Conservation (phyloP, 2,113 vertebrate genomes). For the Sialia sialis region DNA sequence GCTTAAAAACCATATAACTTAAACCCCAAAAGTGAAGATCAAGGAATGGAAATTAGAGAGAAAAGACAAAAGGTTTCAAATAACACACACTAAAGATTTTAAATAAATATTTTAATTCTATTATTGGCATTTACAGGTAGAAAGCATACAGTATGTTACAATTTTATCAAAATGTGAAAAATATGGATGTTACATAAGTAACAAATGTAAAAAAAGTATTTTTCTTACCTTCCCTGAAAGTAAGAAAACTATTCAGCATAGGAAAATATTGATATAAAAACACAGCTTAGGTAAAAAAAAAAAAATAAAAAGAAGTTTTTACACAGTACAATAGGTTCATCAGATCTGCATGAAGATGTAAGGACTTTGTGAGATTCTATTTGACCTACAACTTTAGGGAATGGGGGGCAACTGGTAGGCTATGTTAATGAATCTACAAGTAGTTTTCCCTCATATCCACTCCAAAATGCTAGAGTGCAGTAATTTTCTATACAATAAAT, state of each 20-base stretch:
- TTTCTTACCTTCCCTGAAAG: slow-evolving; percentile 99
- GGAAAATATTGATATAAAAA: slow-evolving; percentile 97
- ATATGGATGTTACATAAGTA: slow-evolving; percentile 99
- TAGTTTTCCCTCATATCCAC: slow-evolving; percentile 60
- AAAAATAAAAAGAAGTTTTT: slow-evolving; percentile 73
- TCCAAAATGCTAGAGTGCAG: slow-evolving; percentile 67
- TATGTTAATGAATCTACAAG: slow-evolving; percentile 55
- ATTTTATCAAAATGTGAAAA: slow-evolving; percentile 99
- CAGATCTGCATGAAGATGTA: slow-evolving; percentile 76
- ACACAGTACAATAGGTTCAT: slow-evolving; percentile 87
- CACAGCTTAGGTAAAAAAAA: slow-evolving; percentile 83
- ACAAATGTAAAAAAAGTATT: slow-evolving; percentile 97
- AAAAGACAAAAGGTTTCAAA: not conserved
- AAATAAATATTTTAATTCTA: slow-evolving; percentile 99
- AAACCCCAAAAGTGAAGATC: not conserved
- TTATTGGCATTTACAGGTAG: slow-evolving; percentile 99
- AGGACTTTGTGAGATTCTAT: slow-evolving; percentile 73
- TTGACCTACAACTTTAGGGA: slow-evolving; percentile 69
- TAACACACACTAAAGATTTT: slow-evolving; percentile 69
- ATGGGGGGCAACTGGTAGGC: slow-evolving; percentile 20
- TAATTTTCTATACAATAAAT: slow-evolving; percentile 77
- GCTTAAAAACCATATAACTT: not conserved
- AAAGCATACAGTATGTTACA: slow-evolving; percentile 99
- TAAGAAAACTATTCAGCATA: slow-evolving; percentile 94
- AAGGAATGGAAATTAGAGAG: not conserved